Evolutionary conservation across 2,113 vertebrate species (phyloP).

Genomic region (Emydocephalus ijimae): DNA sequence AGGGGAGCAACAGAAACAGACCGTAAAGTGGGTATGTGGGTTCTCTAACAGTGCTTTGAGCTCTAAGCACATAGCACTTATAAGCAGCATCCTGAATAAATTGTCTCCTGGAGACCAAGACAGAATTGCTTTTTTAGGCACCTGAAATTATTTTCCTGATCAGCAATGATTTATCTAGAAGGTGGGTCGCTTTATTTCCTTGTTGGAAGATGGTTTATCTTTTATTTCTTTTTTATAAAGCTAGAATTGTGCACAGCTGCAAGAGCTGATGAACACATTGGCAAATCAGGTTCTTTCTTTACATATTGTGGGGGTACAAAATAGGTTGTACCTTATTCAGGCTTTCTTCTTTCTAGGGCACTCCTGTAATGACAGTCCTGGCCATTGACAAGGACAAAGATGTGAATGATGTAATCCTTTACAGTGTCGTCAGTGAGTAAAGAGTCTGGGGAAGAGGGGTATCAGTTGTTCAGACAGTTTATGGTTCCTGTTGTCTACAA

Average conservation of each 20-base stretch:
- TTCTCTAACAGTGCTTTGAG: too few species aligned
- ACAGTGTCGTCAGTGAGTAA: slow-evolving; percentile 74
- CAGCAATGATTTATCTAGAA: background rate
- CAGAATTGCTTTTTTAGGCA: background rate
- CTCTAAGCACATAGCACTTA: too few species aligned
- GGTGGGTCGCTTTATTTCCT: background rate
- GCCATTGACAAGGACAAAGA: slow-evolving; percentile 79
- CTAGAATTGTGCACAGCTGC: background rate
- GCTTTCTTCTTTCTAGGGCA: slow-evolving; percentile 55
- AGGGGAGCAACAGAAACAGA: too few species aligned
- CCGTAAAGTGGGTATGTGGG: too few species aligned
- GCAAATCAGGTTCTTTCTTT: background rate
- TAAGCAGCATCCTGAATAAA: too few species aligned
- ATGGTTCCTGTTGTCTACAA: background rate
- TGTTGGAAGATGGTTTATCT: background rate
- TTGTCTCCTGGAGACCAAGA: background rate
- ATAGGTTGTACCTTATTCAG: background rate
- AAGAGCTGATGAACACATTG: background rate
- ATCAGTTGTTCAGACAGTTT: background rate
- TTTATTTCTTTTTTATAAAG: background rate
- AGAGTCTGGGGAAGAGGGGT: background rate
- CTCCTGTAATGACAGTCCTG: slow-evolving; percentile 62
- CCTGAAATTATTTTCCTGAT: background rate
- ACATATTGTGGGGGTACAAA: background rate
- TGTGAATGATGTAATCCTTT: slow-evolving; percentile 68